Conservation (phyloP, 2,113 vertebrate genomes). For the Heterotis niloticus region DNA sequence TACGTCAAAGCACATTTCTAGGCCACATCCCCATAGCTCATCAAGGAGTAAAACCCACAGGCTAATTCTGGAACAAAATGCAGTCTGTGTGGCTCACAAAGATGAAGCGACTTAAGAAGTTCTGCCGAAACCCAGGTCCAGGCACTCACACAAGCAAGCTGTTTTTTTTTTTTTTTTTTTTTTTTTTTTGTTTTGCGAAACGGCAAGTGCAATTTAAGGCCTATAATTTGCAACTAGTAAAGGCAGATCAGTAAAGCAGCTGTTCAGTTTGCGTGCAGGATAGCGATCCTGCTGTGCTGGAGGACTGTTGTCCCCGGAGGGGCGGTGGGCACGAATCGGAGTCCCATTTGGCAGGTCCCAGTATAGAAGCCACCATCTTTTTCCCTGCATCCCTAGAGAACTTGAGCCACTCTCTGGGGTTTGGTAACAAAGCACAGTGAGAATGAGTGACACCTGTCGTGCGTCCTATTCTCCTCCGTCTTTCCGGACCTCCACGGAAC, state of each 20-base stretch:
- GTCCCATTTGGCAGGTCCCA: conserved; percentile 18
- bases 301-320: background rate
- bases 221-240: conserved; percentile 58
- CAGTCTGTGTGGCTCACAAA: background rate
- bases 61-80: too few relatives aligned
- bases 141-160: background rate
- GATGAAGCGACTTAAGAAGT: background rate
- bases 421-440: background rate
- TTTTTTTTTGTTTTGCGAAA: conserved; percentile 44
- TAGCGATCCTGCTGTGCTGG: conserved; percentile 11
- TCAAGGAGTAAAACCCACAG: too few relatives aligned
- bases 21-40: background rate
- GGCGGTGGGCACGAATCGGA: background rate
- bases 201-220: conserved; percentile 47
- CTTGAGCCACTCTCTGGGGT: too few relatives aligned
- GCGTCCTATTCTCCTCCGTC: too few relatives aligned
- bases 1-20: background rate
- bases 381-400: background rate
- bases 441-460: background rate
- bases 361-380: background rate
- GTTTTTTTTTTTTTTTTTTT: conserved; percentile 19
- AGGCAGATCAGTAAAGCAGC: conserved; percentile 51
- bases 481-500: background rate
- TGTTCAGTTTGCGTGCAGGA: conserved; percentile 37
- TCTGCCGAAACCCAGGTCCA: background rate